Percentiles rank a stretch among this genome's conserved stretches.
Conservation (phyloP, 2,888 invertebrate species). For the Rhabditophanes sp. region DNA sequence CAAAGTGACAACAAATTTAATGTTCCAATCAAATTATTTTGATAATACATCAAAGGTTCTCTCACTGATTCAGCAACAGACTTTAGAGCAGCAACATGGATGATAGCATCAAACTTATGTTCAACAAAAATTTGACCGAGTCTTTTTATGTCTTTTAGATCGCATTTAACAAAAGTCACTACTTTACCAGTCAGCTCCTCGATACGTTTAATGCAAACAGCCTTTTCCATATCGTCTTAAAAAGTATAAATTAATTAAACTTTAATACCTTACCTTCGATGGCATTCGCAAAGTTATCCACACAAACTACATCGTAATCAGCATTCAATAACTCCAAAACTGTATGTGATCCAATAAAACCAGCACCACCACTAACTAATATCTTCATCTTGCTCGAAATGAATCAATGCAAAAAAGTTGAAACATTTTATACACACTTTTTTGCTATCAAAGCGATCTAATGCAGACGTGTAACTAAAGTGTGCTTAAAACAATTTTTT, state of each 20-base stretch:
- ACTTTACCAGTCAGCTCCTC: slow-evolving; percentile 62
- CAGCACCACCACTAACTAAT: slow-evolving; percentile 85
- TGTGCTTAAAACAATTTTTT: too few species aligned
- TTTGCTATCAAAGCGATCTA: too few species aligned
- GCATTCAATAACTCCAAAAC: slow-evolving; percentile 70
- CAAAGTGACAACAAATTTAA: slow-evolving; percentile 78
- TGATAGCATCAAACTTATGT: slow-evolving; percentile 80
- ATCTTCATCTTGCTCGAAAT: too few species aligned
- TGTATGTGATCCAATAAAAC: slow-evolving; percentile 87
- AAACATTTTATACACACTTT: too few species aligned
- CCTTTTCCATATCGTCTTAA: slow-evolving; percentile 51
- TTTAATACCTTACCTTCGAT: slow-evolving; percentile 58
- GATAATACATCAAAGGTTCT: slow-evolving; percentile 76
- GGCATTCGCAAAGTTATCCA: slow-evolving; percentile 81
- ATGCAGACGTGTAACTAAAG: too few species aligned
- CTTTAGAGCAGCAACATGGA: slow-evolving; percentile 88
- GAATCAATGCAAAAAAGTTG: too few species aligned
- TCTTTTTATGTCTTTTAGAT: slow-evolving; percentile 20
- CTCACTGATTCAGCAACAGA: slow-evolving; percentile 89
- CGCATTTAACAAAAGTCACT: slow-evolving; percentile 39
- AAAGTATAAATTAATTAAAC: too few species aligned
- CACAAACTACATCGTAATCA: slow-evolving; percentile 68
- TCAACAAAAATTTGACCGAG: slow-evolving; percentile 47
- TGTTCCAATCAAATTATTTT: slow-evolving; percentile 79
- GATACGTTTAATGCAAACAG: slow-evolving; percentile 62